These are phyloP conservation scores for Halyomorpha halys DNA, from an alignment of 1,140 invertebrate genomes.

Conservation along the genomic window DNA sequence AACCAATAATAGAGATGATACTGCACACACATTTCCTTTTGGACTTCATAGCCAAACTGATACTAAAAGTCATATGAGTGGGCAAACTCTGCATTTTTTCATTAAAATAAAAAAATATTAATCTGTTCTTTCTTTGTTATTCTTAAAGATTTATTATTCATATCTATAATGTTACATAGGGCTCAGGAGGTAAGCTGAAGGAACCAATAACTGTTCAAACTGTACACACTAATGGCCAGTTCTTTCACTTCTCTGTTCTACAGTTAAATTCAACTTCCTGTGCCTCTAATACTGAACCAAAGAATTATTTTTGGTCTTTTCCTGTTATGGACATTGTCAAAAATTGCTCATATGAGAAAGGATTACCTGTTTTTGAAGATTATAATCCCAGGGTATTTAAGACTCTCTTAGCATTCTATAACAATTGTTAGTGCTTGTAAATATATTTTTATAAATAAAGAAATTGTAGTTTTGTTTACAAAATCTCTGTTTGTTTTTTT, in stretches of 20 bases:
- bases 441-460: too few species aligned
- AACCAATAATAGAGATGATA: too few species aligned
- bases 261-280: constrained; percentile 77
- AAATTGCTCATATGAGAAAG: constrained; percentile 49
- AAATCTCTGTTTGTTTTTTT: too few species aligned
- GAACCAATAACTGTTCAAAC: constrained; percentile 66
- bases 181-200: too few species aligned
- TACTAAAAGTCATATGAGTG: too few species aligned
- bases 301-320: constrained; percentile 68
- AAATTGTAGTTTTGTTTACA: too few species aligned
- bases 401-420: constrained; percentile 66
- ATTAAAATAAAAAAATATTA: too few species aligned
- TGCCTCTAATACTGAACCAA: constrained; percentile 35
- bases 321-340: constrained; percentile 55
- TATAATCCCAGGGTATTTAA: constrained; percentile 70
- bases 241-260: constrained; percentile 68
- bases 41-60: too few species aligned
- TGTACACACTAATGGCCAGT: constrained; percentile 60
- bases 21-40: too few species aligned
- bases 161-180: neutral
- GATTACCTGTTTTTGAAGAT: constrained; percentile 51
- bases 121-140: too few species aligned
- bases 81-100: too few species aligned
- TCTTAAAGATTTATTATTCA: neutral
- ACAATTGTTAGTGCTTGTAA: constrained; percentile 35